Base-by-base conservation (phyloP, 2,797 vertebrate genomes). In the Pseudomugil gertrudae region DNA sequence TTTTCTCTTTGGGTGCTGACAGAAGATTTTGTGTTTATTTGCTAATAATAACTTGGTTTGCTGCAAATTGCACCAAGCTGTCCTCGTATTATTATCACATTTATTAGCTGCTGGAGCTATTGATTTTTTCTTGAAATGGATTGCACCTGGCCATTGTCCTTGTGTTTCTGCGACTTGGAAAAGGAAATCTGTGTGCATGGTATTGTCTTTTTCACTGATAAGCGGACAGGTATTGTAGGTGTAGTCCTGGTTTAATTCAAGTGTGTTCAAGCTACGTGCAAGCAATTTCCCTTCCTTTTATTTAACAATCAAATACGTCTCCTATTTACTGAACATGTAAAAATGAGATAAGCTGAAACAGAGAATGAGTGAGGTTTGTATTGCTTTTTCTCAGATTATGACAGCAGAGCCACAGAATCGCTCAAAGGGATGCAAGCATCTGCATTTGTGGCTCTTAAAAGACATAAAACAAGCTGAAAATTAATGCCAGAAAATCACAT, bases 401-500 rank as follows among this genome's bases (percentile, higher is more conserved):
- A 23, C 45, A 47, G 10, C 7, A 47, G n/a, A 47, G 29, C 14
- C 26, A n/a, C 23, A 43, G 19, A 54, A 29, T 59, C 33, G 26
- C 24, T 76, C 7, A 43, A 57, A 65, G 23, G 35, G 48, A 62
- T 69, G 40, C 15, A 70, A 65, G 65, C 38, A 19, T 60, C 23
- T 32, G 21, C 32, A 9, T 47, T 57, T 63, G 56, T 14, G 56
- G 63, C 19, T 61, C 24, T 74, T 66, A 76, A 10, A 45, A 9
- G 24, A 48, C 36, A 76, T 40, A 62, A 76, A 67, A 63, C 51
- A 35, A 50, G 66, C 21, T 76, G 56, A 19, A 72, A 69, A 79
- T 73, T 33, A 84, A 79, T 70, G 30, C 29, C 57, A 74, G 29
- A 60, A 64, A 86, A 80, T 85, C 65, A 57, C 72, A 73, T 78